These are phyloP conservation scores for Eremophila alpestris DNA, from an alignment of 2,797 vertebrate species.

Conservation along the genomic window DNA sequence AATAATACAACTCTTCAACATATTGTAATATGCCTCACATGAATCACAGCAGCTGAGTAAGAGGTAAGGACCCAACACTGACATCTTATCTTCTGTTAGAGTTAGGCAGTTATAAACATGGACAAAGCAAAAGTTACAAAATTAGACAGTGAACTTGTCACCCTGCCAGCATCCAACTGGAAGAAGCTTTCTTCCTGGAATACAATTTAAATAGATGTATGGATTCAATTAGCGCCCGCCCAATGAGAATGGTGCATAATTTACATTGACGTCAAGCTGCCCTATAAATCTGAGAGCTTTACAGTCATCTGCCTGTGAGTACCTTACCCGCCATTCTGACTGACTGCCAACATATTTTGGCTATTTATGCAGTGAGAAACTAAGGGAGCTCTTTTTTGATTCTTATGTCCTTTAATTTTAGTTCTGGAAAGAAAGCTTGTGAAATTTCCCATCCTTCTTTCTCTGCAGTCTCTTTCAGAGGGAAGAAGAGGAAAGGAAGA, in stretches of 20 bases:
- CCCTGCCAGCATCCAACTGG: not conserved
- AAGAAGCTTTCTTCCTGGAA: not conserved
- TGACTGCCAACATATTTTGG: not conserved
- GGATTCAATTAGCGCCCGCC: not conserved
- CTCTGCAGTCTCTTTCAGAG: not conserved
- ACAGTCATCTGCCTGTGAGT: not conserved
- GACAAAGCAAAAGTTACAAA: not conserved
- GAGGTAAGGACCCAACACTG: not conserved
- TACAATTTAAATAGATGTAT: not conserved
- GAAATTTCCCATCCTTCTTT: not conserved
- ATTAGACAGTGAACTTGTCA: not conserved
- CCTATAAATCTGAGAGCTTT: not conserved
- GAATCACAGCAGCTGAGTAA: not conserved
- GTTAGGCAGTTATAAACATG: not conserved
- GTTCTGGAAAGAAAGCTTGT: not conserved
- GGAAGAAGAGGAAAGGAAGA: not conserved
- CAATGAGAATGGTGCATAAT: not conserved
- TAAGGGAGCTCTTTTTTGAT: not conserved
- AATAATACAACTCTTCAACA: not conserved
- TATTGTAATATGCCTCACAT: not conserved
- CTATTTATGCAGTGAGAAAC: not conserved
- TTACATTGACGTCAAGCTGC: not conserved
- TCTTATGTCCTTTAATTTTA: not conserved
- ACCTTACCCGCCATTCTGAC: not conserved
- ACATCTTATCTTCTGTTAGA: not conserved